Conservation (phyloP, 2,113 vertebrate genomes). For the Sphaerodactylus townsendi region DNA sequence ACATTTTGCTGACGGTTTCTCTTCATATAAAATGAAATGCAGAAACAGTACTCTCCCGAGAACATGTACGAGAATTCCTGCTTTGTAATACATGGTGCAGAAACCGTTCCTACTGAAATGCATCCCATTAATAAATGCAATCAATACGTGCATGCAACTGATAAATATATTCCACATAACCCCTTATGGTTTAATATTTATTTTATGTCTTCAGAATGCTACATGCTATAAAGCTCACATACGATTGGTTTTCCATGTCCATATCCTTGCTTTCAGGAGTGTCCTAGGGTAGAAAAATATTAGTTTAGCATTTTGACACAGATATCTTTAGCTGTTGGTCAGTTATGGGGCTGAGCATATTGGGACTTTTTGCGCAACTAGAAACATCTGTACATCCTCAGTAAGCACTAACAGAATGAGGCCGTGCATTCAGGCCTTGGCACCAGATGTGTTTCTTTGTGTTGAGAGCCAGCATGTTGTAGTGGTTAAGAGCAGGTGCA, state of each 20-base stretch:
- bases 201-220: neutral
- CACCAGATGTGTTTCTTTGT: no score
- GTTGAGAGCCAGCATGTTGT: no score
- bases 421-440: neutral
- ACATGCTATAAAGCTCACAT: neutral
- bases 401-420: neutral
- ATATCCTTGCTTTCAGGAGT: neutral
- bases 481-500: no score
- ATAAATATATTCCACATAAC: neutral
- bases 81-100: neutral
- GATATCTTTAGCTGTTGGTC: slow-evolving; percentile 2
- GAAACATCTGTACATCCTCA: neutral
- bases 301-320: neutral
- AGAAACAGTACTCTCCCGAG: neutral
- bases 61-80: neutral
- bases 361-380: neutral
- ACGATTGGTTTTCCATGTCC: neutral
- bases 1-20: slow-evolving; percentile 42
- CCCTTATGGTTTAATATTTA: neutral
- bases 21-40: no score
- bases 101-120: neutral
- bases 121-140: neutral
- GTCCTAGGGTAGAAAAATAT: neutral
- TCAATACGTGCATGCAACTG: neutral
- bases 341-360: neutral